phyloP scores from a whole-genome alignment of 2,113 vertebrate genomes.

The Shinisaurus crocodilurus region DNA sequence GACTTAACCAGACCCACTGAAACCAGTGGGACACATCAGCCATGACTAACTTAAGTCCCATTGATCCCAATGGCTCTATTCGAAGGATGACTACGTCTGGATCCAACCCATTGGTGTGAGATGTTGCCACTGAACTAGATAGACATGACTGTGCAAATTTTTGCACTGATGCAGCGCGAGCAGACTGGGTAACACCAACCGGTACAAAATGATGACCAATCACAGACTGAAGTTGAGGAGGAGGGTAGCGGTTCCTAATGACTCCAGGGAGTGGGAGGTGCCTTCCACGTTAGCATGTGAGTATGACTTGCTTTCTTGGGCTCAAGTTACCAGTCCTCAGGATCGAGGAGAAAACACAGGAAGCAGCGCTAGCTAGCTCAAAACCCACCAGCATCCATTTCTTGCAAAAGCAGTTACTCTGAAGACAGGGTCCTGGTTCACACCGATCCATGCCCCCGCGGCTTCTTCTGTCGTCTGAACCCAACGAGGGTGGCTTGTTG shows the following conservation, averaged over 20 bases:
- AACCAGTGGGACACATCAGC: neutral
- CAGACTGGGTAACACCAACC: neutral
- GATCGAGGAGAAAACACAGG: neutral
- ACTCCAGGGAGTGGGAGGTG: neutral
- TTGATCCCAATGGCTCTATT: neutral
- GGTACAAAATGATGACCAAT: neutral
- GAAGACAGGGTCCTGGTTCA: no score
- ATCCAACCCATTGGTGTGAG: neutral
- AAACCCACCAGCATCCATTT: neutral
- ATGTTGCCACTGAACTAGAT: neutral
- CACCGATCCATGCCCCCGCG: no score
- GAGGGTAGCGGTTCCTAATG: neutral
- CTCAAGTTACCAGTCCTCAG: neutral
- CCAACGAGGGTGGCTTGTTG: no score
- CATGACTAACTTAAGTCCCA: neutral
- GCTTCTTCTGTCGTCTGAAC: no score
- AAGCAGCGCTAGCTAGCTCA: neutral
- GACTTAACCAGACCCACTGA: neutral
- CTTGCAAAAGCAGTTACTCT: neutral
- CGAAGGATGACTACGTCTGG: neutral
- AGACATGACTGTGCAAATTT: no score
- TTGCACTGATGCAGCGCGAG: neutral
- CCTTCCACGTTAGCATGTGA: neutral
- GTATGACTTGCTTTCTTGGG: no score
- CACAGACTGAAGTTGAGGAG: neutral